Evolutionary conservation across 2,888 invertebrate species (phyloP), one percentile per base, ranked within the genome.

Genomic region (Clitarchus hookeri): DNA sequence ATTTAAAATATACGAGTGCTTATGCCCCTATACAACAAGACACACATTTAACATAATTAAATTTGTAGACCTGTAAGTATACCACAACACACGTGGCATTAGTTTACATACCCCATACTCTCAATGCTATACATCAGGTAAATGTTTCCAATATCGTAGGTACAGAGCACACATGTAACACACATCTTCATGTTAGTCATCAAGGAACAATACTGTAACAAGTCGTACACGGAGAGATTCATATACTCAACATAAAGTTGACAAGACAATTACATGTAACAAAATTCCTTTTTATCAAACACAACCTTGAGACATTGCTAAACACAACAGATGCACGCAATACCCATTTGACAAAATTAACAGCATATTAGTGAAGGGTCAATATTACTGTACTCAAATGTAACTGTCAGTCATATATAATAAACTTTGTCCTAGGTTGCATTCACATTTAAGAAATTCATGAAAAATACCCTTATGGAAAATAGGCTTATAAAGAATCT

Each of bases 61-160:
- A 83, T 82, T 23, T 84, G 86, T 86, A 86, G 86, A 86, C 86
- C 86, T 86, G 77, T 80, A 79, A 80, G 53, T 84, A 53, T 54
- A 48, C 54, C 80, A 86, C 84, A 54, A 19, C n/a, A 78, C 44
- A 26, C 77, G 77, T 84, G 65, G 65, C 23, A 65, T 23, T 65
- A 65, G 65, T 65, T 65, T 23, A 65, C n/a, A 19, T 65, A 65
- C 19, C 83, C 65, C 82, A 25, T 82, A 80, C 44, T 85, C 44
- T 23, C 25, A 84, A 86, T 86, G 86, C 86, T 86, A 86, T 86
- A 86, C 82, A 86, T 86, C 86, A 86, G 84, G 86, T 53, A 84
- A 86, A 84, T 84, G 84, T 83, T 80, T 53, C 36, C 12, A 44
- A 44, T 84, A 44, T 36, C n/a, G 44, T 53, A 53, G 84, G 13